Evolutionary conservation across 2,113 vertebrate species (phyloP), one percentile per base, ranked within the genome.

Genomic region (Lepus europaeus): DNA sequence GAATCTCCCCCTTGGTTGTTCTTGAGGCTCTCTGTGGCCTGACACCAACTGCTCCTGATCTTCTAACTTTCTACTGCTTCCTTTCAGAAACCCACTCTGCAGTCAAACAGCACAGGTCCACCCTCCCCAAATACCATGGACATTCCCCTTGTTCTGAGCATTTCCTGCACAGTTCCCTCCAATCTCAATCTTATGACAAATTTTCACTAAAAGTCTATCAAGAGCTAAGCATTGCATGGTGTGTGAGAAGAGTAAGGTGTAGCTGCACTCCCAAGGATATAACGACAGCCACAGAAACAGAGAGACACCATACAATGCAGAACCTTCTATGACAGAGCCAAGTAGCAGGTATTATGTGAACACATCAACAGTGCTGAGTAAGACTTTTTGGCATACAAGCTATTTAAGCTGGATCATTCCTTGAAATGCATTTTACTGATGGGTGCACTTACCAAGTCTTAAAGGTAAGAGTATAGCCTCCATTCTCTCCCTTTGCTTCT

Each of bases 401-500:
- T 33, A 20, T 8, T 45, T 22, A 89, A 73, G 63, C 12, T 31
- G 22, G 8, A 53, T 29, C 29, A 19, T 51, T 87, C 25, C 6
- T 5, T 76, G 31, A 90, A 49, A 29, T 22, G 51, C 53, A 72
- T 76, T 22, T 84, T 29, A 25, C 29, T 63, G 5, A 4, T 56
- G 16, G 23, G 10, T 64, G 1, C 9, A 56, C 49, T 31, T 39
- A 68, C 36, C 56, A 10, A 7, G 39, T n/a, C 68, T 69, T 59
- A 16, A 61, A 29, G 51, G 27, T 25, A 64, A 88, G 87, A 78
- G 74, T 70, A 66, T 33, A 59, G 31, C 39, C 33, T 36, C 27
- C 7, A 49, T 22, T 27, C 13, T 39, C 31, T 61, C 63, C 96
- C 92, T 56, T 33, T 19, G 31, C 64, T 87, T 94, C 91, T 82